Base-by-base conservation (phyloP, 2,797 vertebrate genomes). In the Spizella passerina region DNA sequence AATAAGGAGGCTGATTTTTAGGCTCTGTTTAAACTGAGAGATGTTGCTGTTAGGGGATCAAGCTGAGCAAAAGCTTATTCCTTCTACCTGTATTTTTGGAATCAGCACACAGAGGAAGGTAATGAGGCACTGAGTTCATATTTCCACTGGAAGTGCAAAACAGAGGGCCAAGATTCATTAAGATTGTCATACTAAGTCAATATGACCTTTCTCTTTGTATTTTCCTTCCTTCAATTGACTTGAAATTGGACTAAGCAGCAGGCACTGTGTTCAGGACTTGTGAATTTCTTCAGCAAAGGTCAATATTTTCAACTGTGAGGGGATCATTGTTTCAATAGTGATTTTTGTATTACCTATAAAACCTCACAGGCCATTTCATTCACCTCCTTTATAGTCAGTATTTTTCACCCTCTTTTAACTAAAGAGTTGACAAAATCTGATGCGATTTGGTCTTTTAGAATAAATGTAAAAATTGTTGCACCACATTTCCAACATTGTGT, bases 161-260 rank as follows among this genome's bases (percentile, higher is more conserved):
- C 66, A 82, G 23, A 49, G 55, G 44, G 60, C 72, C 76, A 50
- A 73, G 72, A 78, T 88, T 81, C 94, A 80, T 85, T 56, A 88
- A 66, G 72, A 49, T 61, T 84, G 60, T 90, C 83, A 19, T 6
- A 19, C 34, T 78, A 55, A 71, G 53, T 87, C 73, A 82, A 38
- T 83, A 86, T 14, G 90, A 86, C 78, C 86, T 95, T 91, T 95
- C 60, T 60, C 39, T 87, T 95, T 87, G 86, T 91, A 76, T 88
- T 95, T 94, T 41, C 38, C 82, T 93, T 96, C 87, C 82, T 94
- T 91, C 34, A 12, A 91, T 94, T 91, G 89, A 88, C 43, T 91
- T 38, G 63, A 68, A 91, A 68, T 87, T 30, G 72, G 79, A 65
- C 77, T 44, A 27, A 47, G 86, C 57, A 50, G 57, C 8, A 7